phyloP scores from a whole-genome alignment of 1,140 invertebrate species.

The Drosophila mauritiana region DNA sequence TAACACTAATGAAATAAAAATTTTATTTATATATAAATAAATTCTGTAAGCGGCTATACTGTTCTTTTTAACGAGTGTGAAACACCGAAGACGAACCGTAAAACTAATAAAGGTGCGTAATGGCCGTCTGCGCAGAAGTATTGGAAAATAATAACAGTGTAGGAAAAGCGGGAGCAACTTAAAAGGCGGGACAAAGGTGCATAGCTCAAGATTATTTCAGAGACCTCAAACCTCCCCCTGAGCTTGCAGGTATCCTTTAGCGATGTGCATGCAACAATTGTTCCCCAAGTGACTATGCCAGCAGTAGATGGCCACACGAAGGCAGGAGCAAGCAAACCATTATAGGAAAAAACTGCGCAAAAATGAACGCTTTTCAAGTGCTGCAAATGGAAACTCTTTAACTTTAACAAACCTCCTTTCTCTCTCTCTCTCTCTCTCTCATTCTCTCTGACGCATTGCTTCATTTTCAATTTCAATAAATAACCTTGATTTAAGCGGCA shows the following conservation, averaged over 20 bases:
- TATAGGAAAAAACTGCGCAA: conserved; percentile 43
- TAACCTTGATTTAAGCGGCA: conserved; percentile 80
- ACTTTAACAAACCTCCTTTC: conserved; percentile 36
- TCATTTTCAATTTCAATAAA: conserved; percentile 83
- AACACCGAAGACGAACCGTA: conserved; percentile 43
- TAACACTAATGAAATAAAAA: too few relatives aligned
- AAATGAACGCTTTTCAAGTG: conserved; percentile 40
- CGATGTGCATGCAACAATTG: conserved; percentile 75
- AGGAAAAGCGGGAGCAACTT: conserved; percentile 10
- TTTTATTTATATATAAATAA: too few relatives aligned
- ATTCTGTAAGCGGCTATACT: neutral
- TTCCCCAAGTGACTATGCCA: conserved; percentile 23
- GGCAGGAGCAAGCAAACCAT: conserved; percentile 29
- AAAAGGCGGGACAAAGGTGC: neutral
- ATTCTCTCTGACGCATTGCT: conserved; percentile 35
- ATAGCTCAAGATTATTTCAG: neutral
- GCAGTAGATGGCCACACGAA: neutral
- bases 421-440: neutral
- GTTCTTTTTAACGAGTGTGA: conserved; percentile 13
- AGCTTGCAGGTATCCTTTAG: conserved; percentile 21
- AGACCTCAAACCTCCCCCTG: neutral
- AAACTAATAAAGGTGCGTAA: conserved; percentile 79
- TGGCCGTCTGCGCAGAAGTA: conserved; percentile 74
- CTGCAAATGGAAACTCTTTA: conserved; percentile 33
- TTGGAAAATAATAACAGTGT: conserved; percentile 75